Base-by-base conservation (phyloP, 2,113 vertebrate genomes). In the Eidolon helvum region DNA sequence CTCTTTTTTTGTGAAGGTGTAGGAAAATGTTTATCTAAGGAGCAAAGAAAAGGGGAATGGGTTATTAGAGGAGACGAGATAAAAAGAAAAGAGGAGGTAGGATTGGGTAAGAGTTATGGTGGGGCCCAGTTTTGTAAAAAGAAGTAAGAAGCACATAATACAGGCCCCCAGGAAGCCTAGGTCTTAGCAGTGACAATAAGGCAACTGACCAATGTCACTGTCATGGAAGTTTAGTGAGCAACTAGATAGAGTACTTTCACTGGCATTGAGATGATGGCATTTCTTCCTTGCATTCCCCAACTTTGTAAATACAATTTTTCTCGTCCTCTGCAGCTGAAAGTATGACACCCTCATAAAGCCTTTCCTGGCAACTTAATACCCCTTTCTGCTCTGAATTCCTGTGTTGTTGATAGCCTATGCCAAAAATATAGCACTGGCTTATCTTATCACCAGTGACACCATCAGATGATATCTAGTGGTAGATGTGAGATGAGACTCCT, bases 1-100 rank as follows among this genome's bases (percentile, higher is more conserved):
- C 28, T 45, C 22, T 45, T 65, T n/a, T 92, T 92, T 80, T n/a
- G 59, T 21, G 77, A 92, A 69, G 9, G 6, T 53, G 3, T 50
- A 69, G 85, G 22, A 11, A 79, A 55, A 30, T 10, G 33, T 66
- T 77, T 95, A 22, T 30, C 84, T 50, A 72, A 87, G 90, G 55
- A 87, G 35, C 5, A 84, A 65, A 85, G 59, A 21, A 43, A 55
- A 91, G 72, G 33, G 72, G 15, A 68, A 80, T 40, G 28, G 3
- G 12, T 38, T 84, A 35, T 92, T n/a, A 16, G 24, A 43, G 55
- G 15, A 53, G 69, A 63, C 0, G n/a, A 91, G 68, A n/a, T 11
- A 48, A 74, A 33, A 33, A 77, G 53, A 15, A 78, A 10, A 69
- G 35, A 1, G 4, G 22, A 43, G 43, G 4, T 28, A 16, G 18